Evolutionary conservation across 2,888 invertebrate species (phyloP).

Genomic region (Acleris laterana): DNA sequence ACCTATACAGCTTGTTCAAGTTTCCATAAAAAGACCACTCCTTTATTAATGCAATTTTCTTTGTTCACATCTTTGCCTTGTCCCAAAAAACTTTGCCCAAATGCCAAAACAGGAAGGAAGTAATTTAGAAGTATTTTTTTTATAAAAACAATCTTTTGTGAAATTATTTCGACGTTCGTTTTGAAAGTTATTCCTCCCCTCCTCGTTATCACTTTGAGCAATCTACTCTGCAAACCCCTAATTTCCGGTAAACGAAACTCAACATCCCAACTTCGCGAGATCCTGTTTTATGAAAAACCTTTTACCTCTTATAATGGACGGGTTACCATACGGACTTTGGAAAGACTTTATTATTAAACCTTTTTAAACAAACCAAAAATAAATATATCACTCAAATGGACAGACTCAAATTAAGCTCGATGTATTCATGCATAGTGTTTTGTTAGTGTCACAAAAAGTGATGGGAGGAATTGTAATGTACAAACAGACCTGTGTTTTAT

Average conservation of each 20-base stretch:
- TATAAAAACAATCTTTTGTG: conserved; percentile 12
- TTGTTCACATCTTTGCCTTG: no score
- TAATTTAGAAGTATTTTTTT: not conserved
- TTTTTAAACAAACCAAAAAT: not conserved
- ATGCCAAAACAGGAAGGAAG: conserved; percentile 1
- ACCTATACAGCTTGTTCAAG: no score
- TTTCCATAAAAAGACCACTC: no score
- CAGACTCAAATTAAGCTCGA: no score
- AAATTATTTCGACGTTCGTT: conserved; percentile 20
- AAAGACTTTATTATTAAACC: conserved; percentile 5
- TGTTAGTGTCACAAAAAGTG: conserved; percentile 9
- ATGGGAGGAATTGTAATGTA: conserved; percentile 7
- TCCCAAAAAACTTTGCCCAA: conserved; percentile 1
- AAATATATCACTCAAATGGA: no score
- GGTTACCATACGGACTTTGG: conserved; percentile 22
- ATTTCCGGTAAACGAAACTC: conserved; percentile 57
- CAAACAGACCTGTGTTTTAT: no score
- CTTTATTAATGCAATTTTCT: no score
- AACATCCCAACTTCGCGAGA: conserved; percentile 38
- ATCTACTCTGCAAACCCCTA: conserved; percentile 56
- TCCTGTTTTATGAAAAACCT: conserved; percentile 40
- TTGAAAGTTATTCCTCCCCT: conserved; percentile 23
- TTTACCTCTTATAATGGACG: conserved; percentile 29
- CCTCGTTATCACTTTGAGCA: conserved; percentile 62
- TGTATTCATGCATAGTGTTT: no score